Base-by-base conservation (phyloP, 2,797 vertebrate species). In the Eurystomus glaucurus region DNA sequence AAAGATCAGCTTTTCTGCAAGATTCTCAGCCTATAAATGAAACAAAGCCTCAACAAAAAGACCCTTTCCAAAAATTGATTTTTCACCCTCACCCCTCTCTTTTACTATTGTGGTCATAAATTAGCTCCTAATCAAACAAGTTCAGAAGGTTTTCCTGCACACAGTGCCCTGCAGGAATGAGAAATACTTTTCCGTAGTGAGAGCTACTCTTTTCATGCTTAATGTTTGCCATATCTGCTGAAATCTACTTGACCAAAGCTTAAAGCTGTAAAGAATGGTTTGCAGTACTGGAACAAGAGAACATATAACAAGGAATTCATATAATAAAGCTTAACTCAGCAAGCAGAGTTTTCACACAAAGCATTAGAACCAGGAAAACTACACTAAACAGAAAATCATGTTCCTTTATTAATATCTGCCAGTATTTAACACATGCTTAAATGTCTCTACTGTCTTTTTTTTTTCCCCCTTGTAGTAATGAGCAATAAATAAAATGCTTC, bases 341-440 rank as follows among this genome's bases (percentile, higher is more conserved):
- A 66, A 72, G 23, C 18, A 90, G 31, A 77, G 41, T 50, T 71
- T 77, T 89, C 28, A 54, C 14, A 31, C 3, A 76, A 85, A 68
- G 2, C 11, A 39, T 48, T 91, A 43, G 15, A 89, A 61, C 3
- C 6, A 74, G 29, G 46, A 78, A 71, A 96, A 52, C 2, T 31
- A 5, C 45, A 39, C 19, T 70, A 72, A 48, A 64, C 95, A 79
- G 68, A 41, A 81, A 50, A 69, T 14, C 2, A 25, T 52, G 3
- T 61, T 84, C 60, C 62, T 88, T 91, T 92, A 79, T 95, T 93
- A 93, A 68, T 57, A 29, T 57, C 50, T 62, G 35, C 20, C 55
- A 91, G 79, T 80, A 45, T 82, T 94, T 97, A 37, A 94, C 66
- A 81, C 14, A 18, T 71, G 35, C 31, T 79, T 97, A 96, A 96